phyloP scores from a whole-genome alignment of 2,888 invertebrate genomes.

The Busseola fusca region DNA sequence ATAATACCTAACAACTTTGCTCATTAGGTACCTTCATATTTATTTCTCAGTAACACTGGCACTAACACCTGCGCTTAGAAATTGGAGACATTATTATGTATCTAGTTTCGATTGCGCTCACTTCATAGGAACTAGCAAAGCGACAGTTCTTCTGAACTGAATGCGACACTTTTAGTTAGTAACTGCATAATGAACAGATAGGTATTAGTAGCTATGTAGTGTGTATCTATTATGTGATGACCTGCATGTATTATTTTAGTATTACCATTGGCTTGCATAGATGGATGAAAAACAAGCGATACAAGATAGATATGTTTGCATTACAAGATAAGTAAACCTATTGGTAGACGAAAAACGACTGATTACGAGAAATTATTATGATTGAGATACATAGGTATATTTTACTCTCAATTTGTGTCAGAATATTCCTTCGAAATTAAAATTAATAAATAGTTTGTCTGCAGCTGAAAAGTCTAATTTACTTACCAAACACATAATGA shows the following conservation, averaged over 20 bases:
- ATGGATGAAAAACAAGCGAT: neutral
- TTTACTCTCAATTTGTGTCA: neutral
- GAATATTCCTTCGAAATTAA: neutral
- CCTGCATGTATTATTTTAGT: neutral
- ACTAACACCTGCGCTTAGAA: slow-evolving; percentile 64
- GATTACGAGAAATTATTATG: too few species aligned
- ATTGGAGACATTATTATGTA: slow-evolving; percentile 57
- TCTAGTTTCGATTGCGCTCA: slow-evolving; percentile 46
- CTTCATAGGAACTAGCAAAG: slow-evolving; percentile 50
- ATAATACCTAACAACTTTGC: neutral
- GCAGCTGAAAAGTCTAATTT: neutral
- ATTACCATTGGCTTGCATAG: neutral
- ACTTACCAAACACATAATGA: neutral
- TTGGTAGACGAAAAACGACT: too few species aligned
- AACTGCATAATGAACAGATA: neutral
- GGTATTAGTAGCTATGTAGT: neutral
- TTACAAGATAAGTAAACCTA: too few species aligned
- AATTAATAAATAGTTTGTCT: neutral
- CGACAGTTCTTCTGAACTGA: slow-evolving; percentile 35
- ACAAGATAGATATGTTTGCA: too few species aligned
- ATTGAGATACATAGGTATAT: neutral
- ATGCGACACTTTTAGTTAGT: slow-evolving; percentile 26
- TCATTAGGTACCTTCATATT: slow-evolving; percentile 2
- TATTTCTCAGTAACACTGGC: slow-evolving; percentile 55
- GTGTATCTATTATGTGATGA: neutral